These are phyloP conservation scores for Drosophila subquinaria DNA, from an alignment of 2,888 invertebrate species.

Conservation along the genomic window DNA sequence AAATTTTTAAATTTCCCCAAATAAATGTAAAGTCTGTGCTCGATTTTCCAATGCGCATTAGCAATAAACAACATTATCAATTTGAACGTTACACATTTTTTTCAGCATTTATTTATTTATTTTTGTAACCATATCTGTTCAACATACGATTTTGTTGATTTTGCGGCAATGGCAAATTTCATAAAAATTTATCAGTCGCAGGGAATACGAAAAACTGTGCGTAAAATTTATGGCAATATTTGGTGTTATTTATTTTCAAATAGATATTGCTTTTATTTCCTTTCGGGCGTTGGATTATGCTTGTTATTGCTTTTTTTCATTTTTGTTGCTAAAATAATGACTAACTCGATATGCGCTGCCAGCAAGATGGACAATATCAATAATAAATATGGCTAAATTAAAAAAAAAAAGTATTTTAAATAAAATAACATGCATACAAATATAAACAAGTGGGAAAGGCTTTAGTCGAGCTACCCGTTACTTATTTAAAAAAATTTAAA, in stretches of 20 bases:
- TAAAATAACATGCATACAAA: not conserved
- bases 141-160: conserved; percentile 51
- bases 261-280: conserved; percentile 55
- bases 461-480: no score
- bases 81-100: conserved; percentile 9
- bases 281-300: conserved; percentile 9
- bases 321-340: conserved; percentile 42
- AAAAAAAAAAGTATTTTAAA: conserved; percentile 8
- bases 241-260: conserved; percentile 59
- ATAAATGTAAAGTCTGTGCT: not conserved
- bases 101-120: conserved; percentile 11
- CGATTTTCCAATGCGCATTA: conserved; percentile 3
- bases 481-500: no score
- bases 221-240: conserved; percentile 62
- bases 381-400: conserved; percentile 31
- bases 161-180: conserved; percentile 36
- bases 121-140: conserved; percentile 23
- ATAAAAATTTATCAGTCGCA: conserved; percentile 55
- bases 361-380: conserved; percentile 45
- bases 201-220: conserved; percentile 29
- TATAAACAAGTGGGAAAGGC: not conserved
- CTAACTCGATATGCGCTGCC: conserved; percentile 47
- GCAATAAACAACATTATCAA: conserved; percentile 7
- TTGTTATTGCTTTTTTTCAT: conserved; percentile 6
- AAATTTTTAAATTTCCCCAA: not conserved